A percentile compares a stretch with the other conserved stretches of the same genome.
phyloP scores from a whole-genome alignment of 2,113 vertebrate genomes.

The Psilopsiagon aymara region DNA sequence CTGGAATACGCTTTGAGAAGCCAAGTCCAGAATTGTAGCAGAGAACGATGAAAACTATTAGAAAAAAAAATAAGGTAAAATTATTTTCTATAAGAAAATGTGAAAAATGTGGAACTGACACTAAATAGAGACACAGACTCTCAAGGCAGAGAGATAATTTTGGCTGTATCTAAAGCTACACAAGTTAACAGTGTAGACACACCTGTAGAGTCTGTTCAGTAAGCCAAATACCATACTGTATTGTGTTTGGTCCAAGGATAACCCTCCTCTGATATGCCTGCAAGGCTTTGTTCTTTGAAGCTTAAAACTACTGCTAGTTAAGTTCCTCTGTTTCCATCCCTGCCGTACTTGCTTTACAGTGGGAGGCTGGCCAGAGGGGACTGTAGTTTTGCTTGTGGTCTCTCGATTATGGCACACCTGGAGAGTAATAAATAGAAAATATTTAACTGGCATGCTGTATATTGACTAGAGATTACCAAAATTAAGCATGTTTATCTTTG shows the following conservation, averaged over 20 bases:
- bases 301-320: background rate
- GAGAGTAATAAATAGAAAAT: background rate
- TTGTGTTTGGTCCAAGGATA: background rate
- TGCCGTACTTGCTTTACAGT: background rate
- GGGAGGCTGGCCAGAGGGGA: background rate
- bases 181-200: background rate
- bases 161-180: background rate
- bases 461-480: background rate
- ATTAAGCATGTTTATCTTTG: background rate
- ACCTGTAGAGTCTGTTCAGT: background rate
- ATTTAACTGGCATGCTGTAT: background rate
- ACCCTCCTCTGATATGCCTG: background rate
- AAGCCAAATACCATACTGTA: rapidly evolving
- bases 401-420: background rate
- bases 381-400: background rate
- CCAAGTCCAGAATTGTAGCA: background rate
- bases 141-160: background rate
- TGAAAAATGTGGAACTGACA: background rate
- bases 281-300: background rate
- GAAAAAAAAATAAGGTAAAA: background rate
- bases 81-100: background rate
- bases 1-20: background rate
- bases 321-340: background rate
- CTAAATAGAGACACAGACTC: background rate
- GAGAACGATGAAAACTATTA: background rate